phyloP scores from a whole-genome alignment of 2,113 vertebrate genomes.

The Pipa parva region DNA sequence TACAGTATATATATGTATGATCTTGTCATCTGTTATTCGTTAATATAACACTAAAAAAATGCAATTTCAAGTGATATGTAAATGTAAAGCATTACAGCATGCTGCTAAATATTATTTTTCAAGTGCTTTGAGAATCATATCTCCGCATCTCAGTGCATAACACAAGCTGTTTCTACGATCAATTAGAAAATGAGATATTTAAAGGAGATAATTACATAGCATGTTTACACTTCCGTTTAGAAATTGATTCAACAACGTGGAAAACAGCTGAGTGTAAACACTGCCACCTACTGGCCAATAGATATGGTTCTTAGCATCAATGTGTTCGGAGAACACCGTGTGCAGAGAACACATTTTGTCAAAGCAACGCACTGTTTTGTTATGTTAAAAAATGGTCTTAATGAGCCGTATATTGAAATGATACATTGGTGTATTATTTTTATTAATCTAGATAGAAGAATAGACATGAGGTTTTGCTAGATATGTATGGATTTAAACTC shows the following conservation, averaged over 20 bases:
- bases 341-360: no score
- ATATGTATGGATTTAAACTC: no score
- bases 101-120: background rate
- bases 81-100: background rate
- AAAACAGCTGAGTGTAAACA: slow-evolving; percentile 60
- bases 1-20: no score
- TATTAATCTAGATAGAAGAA: no score
- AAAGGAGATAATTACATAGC: slow-evolving; percentile 39
- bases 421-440: no score
- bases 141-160: slow-evolving; percentile 10
- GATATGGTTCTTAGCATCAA: background rate
- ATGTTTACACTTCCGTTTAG: slow-evolving; percentile 34
- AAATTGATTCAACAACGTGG: slow-evolving; percentile 28
- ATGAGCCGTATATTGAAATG: no score
- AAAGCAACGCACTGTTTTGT: no score
- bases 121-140: background rate
- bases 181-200: slow-evolving; percentile 53
- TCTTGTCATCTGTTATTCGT: no score
- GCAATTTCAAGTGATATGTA: background rate
- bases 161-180: slow-evolving; percentile 44
- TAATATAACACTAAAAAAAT: no score
- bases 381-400: no score
- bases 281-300: slow-evolving; percentile 67
- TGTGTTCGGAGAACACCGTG: background rate
- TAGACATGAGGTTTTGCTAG: no score